Evolutionary conservation across 1,140 invertebrate genomes (phyloP), one percentile per base, ranked within the genome.

Genomic region (Eriocheir sinensis): DNA sequence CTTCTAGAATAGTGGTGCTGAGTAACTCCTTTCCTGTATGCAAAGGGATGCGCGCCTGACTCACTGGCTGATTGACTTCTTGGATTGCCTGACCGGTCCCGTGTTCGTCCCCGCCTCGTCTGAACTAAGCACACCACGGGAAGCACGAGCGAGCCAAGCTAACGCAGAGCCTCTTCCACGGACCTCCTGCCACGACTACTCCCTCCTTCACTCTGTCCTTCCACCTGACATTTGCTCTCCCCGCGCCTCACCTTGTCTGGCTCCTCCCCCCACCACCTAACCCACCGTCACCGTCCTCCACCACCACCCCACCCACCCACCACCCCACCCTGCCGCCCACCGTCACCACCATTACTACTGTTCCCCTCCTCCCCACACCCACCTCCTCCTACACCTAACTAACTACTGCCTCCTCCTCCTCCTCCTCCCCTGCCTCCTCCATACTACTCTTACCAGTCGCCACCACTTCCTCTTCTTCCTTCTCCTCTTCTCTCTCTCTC

Each of bases 191-290:
- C 60, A n/a, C 60, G 21, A 72, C 60, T n/a, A 72, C 60, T n/a
- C 60, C 27, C 60, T 72, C 12, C 60, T n/a, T 72, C 60, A 72
- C 60, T 72, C 60, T 72, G 60, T n/a, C 83, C 40, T n/a, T 85
- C 83, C 83, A 36, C 83, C 83, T 38, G 40, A 38, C 83, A 85
- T 41, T 85, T 85, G 17, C 30, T 34, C 34, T 38, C 83, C 83
- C 34, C 83, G 40, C 80, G 17, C 83, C 83, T 85, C 40, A 41
- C 83, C 83, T 85, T 41, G 34, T 85, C 83, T 85, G 3, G 9
- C 32, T n/a, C 30, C 40, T 34, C 15, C 83, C 40, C 83, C 21
- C 2, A 38, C 83, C 27, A 36, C 40, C 34, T 72, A 9, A 38
- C 27, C 40, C 83, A 15, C 34, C 40, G 3, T n/a, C 83, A 38